Base-by-base conservation (phyloP, 2,113 vertebrate species). In the Pseudorhombus dupliciocellatus region DNA sequence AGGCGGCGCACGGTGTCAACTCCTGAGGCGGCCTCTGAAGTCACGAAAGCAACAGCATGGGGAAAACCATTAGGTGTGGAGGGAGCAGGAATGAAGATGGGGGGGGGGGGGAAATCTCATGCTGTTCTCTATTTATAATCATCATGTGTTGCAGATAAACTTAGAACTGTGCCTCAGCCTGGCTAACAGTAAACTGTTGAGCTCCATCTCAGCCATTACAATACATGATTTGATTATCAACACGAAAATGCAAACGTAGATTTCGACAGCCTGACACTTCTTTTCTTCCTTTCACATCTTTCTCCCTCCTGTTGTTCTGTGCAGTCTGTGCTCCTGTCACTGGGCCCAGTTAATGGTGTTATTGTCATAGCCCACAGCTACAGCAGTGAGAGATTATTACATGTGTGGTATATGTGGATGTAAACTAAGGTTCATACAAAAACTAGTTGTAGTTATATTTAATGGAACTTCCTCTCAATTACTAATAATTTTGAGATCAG, bases 101-200 rank as follows among this genome's bases (percentile, higher is more conserved):
- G 22, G 22, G 53, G 55, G 79, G 37, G 2, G 57, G 60, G 57
- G 77, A 64, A 62, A 57, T 73, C 57, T 73, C 70, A 61, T 37
- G 62, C 60, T 75, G 37, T 73, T 81, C 60, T 83, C 84, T 89
- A 84, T 87, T 83, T 88, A 87, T 89, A 87, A 73, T 72, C 53
- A 65, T 61, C 85, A 88, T 74, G 83, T 87, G 88, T 70, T 60
- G 74, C 44, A 71, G 83, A 87, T 87, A 86, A 89, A 88, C 75
- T 80, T 87, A 75, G 75, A 81, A 22, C 25, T 63, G 22, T 14
- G 46, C 66, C 14, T 30, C 28, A 20, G 20, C 3, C 20, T 6
- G 46, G 42, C 42, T 15, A 14, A 52, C 3, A 20, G 50, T 40
- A 44, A 21, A 31, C 34, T 40, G 2, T 21, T 14, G 25, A 24